phyloP scores from a whole-genome alignment of 2,888 invertebrate species.

The Athripsodes cinereus region DNA sequence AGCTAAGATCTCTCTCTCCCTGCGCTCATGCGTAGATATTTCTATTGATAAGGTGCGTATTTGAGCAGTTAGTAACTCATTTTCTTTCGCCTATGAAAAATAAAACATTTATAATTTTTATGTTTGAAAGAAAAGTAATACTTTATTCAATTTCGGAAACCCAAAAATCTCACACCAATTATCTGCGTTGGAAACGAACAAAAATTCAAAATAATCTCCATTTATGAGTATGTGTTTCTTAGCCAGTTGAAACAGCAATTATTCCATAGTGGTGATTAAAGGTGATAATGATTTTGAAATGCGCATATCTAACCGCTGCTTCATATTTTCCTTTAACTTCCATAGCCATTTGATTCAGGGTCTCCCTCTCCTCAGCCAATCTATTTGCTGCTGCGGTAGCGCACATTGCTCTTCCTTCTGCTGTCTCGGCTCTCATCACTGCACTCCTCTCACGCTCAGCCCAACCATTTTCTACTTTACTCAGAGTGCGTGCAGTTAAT shows the following conservation, averaged over 20 bases:
- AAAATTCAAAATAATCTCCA: background rate
- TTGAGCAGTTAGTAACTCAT: constrained; percentile 6
- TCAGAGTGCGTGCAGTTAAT: background rate
- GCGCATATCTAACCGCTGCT: background rate
- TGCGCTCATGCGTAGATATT: background rate
- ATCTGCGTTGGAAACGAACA: background rate
- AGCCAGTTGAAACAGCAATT: too few relatives aligned
- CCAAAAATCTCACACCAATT: background rate
- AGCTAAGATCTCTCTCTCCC: constrained; percentile 1
- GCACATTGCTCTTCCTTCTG: constrained; percentile 37
- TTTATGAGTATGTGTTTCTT: too few relatives aligned
- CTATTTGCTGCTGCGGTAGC: constrained; percentile 36
- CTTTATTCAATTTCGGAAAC: background rate
- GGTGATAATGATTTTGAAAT: too few relatives aligned
- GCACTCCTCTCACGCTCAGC: constrained; percentile 43
- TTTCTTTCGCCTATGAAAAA: constrained; percentile 11
- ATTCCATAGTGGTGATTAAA: too few relatives aligned
- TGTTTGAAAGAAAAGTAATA: background rate
- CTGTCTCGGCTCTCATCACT: constrained; percentile 28
- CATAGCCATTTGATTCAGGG: background rate
- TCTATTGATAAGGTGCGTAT: constrained; percentile 6
- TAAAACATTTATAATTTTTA: background rate
- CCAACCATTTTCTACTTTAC: constrained; percentile 36
- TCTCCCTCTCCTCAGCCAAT: constrained; percentile 29
- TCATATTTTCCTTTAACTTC: background rate